A percentile compares a stretch with the other conserved stretches of the same genome.
These are phyloP conservation scores for Ormyrus nitidulus DNA, from an alignment of 2,888 invertebrate species.

Conservation along the genomic window DNA sequence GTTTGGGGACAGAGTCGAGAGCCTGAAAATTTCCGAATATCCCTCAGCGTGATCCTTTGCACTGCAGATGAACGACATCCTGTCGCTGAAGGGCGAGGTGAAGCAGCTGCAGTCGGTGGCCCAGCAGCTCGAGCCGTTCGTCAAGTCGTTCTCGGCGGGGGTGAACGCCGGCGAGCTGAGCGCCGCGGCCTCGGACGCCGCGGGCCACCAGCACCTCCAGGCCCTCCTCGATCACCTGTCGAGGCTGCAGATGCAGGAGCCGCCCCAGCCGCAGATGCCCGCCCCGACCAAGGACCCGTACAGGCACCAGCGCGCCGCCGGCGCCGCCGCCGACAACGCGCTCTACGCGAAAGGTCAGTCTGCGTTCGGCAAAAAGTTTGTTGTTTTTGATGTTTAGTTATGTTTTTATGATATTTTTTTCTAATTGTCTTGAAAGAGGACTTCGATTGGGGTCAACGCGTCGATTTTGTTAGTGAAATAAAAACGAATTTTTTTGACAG, in stretches of 20 bases:
- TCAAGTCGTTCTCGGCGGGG: conserved; percentile 77
- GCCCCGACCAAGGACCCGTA: conserved; percentile 69
- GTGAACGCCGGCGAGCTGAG: conserved; percentile 68
- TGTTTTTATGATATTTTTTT: too few relatives aligned
- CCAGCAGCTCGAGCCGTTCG: conserved; percentile 82
- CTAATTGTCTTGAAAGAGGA: too few relatives aligned
- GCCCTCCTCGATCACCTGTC: conserved; percentile 78
- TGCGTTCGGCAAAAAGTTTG: too few relatives aligned
- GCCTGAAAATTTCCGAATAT: too few relatives aligned
- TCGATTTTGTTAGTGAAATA: too few relatives aligned
- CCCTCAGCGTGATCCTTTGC: too few relatives aligned
- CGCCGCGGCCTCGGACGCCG: conserved; percentile 72
- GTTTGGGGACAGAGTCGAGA: too few relatives aligned
- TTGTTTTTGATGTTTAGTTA: too few relatives aligned
- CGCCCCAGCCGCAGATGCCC: conserved; percentile 58
- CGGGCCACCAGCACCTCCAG: conserved; percentile 77
- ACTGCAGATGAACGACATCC: conserved; percentile 80
- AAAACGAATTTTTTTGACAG: too few relatives aligned
- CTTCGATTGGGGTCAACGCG: too few relatives aligned
- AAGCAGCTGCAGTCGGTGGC: conserved; percentile 81
- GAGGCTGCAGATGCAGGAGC: conserved; percentile 72
- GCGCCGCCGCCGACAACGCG: conserved; percentile 55
- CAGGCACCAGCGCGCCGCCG: conserved; percentile 65
- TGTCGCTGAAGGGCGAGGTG: conserved; percentile 81
- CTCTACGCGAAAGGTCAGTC: conserved; percentile 43